phyloP scores from a whole-genome alignment of 1,140 invertebrate species.

The Pristionchus pacificus region DNA sequence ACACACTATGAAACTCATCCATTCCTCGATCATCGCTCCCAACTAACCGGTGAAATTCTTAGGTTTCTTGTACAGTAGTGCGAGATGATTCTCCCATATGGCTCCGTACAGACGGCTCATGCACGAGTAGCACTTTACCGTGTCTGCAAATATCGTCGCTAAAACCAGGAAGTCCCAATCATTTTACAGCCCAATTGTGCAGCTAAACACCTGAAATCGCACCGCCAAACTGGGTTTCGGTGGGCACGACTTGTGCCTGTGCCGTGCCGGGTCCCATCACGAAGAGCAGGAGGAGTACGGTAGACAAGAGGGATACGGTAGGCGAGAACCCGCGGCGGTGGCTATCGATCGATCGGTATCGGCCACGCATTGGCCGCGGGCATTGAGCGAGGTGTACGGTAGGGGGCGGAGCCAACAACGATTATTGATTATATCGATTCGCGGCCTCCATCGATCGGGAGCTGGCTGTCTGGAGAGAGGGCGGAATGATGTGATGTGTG shows the following conservation, averaged over 20 bases:
- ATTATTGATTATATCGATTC: too few species aligned
- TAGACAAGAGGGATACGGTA: not conserved
- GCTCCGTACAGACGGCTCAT: slow-evolving; percentile 38
- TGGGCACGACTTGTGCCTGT: not conserved
- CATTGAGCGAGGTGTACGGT: not conserved
- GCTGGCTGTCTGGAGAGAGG: not conserved
- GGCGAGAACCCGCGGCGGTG: not conserved
- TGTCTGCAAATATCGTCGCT: slow-evolving; percentile 27
- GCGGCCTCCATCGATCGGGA: too few species aligned
- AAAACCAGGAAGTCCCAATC: not conserved
- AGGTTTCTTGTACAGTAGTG: slow-evolving; percentile 31
- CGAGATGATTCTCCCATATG: slow-evolving; percentile 29
- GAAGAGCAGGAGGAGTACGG: not conserved
- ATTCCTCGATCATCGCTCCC: too few species aligned
- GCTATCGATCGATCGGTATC: too few species aligned
- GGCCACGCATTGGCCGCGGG: too few species aligned
- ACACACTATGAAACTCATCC: too few species aligned
- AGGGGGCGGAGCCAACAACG: not conserved
- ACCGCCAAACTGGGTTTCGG: not conserved
- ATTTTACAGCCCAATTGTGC: not conserved
- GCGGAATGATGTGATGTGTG: not conserved
- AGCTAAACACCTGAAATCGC: not conserved
- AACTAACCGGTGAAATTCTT: slow-evolving; percentile 33
- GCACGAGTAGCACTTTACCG: slow-evolving; percentile 35
- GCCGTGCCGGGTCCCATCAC: too few species aligned